These are phyloP conservation scores for Bucorvus abyssinicus DNA, from an alignment of 2,797 vertebrate genomes.

Conservation along the genomic window DNA sequence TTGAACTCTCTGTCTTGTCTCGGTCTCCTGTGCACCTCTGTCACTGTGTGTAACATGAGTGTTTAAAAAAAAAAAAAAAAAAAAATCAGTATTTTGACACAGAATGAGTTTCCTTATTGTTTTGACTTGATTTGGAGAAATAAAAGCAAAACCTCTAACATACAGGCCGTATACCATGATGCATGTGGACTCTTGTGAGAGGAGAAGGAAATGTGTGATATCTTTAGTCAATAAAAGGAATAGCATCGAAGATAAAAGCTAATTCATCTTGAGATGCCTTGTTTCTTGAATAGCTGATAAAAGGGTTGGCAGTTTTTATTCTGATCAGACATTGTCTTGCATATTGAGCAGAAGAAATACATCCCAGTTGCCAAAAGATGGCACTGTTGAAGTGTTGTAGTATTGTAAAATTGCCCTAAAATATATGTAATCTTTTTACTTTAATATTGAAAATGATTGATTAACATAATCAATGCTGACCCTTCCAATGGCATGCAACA, in stretches of 20 bases:
- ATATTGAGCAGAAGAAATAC: not conserved
- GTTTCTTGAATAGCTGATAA: not conserved
- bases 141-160: not conserved
- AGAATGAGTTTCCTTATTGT: not conserved
- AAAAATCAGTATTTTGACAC: not conserved
- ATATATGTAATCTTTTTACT: conserved; percentile 2
- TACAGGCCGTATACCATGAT: not conserved
- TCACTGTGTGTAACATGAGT: not conserved
- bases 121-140: not conserved
- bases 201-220: not conserved
- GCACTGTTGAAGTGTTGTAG: conserved; percentile 70
- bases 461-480: conserved; percentile 68
- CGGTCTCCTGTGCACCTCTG: not conserved
- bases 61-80: not conserved
- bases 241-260: not conserved
- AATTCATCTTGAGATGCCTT: not conserved
- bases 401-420: not conserved
- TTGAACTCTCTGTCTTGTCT: not conserved
- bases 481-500: conserved; percentile 33
- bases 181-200: not conserved
- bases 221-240: not conserved
- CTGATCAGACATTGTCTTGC: not conserved
- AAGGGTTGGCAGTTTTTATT: not conserved
- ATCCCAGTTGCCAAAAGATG: conserved; percentile 69
- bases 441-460: conserved; percentile 46